Evolutionary conservation across 2,888 invertebrate genomes (phyloP).

Genomic region (Epirrhoe alternata): DNA sequence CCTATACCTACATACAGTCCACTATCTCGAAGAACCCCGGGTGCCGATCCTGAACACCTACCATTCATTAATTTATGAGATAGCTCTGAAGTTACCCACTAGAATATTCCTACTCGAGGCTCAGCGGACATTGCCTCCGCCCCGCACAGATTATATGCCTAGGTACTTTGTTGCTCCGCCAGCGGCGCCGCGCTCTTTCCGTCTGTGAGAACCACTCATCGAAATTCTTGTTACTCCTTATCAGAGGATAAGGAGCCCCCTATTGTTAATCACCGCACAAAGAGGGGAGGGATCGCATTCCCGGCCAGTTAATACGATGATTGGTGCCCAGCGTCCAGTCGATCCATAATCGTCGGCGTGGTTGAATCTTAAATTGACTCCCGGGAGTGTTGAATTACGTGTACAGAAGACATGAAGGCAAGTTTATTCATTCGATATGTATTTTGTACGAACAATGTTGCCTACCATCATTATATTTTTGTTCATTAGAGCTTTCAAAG

Average conservation of each 20-base stretch:
- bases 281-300: slow-evolving; percentile 71
- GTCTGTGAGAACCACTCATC: slow-evolving; percentile 39
- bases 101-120: too few species aligned
- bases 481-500: too few species aligned
- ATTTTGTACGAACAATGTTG: neutral
- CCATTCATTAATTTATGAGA: too few species aligned
- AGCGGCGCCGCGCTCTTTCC: slow-evolving; percentile 24
- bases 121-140: too few species aligned
- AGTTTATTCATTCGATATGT: slow-evolving; percentile 2
- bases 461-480: too few species aligned
- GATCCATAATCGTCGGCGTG: slow-evolving; percentile 61
- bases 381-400: slow-evolving; percentile 9
- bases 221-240: slow-evolving; percentile 61
- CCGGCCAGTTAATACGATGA: slow-evolving; percentile 70
- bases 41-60: too few species aligned
- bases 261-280: slow-evolving; percentile 70
- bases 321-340: slow-evolving; percentile 62
- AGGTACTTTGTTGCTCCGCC: too few species aligned
- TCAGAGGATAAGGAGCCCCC: slow-evolving; percentile 60
- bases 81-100: too few species aligned
- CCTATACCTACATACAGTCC: too few species aligned
- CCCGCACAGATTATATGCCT: too few species aligned
- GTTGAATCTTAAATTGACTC: slow-evolving; percentile 55
- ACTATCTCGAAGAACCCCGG: too few species aligned
- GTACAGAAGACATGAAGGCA: slow-evolving; percentile 22